Base-by-base conservation (phyloP, 2,888 invertebrate species). In the Cremastinae sp. region DNA sequence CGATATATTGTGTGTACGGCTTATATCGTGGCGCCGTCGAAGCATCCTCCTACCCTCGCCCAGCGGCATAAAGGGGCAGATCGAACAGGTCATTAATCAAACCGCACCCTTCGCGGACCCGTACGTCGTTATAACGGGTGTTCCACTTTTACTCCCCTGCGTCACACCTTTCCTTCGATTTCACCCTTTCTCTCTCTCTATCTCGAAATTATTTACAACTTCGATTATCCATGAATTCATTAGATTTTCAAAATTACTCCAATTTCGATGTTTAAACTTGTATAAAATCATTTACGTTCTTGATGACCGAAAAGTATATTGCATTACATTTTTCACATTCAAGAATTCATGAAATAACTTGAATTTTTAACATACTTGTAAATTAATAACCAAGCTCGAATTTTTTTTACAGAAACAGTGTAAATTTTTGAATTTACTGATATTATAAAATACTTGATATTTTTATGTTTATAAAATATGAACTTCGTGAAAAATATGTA, bases 71-170 rank as follows among this genome's bases (percentile, higher is more conserved):
- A 79, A 74, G 81, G 81, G 78, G 82, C 28, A 81, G 81, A 87
- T 88, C 87, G 87, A 89, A 88, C 85, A 84, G 88, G 87, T 89
- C 89, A 88, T 89, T 89, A 89, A 89, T 89, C 89, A 89, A 89
- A 89, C 89, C 89, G 85, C 89, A 89, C 89, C 89, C 89, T 28
- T 87, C 83, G 84, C 83, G 86, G 83, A 86, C 84, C 28, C 28
- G 84, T 85, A 83, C 83, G 81, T 75, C 72, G 65, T 65, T 84
- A 85, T 85, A 85, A 81, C 85, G 84, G 85, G 84, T 85, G 84
- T 70, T 74, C 68, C 20, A 51, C 35, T 70, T 62, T 55, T 53
- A 70, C 70, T 62, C 62, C 10, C 51, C 65, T 49, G 49, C 61
- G 62, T 73, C 59, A 76, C 73, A 73, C 64, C 70, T 70, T 59